Evolutionary conservation across 2,797 vertebrate species (phyloP).

Genomic region (Pteronotus mesoamericanus): DNA sequence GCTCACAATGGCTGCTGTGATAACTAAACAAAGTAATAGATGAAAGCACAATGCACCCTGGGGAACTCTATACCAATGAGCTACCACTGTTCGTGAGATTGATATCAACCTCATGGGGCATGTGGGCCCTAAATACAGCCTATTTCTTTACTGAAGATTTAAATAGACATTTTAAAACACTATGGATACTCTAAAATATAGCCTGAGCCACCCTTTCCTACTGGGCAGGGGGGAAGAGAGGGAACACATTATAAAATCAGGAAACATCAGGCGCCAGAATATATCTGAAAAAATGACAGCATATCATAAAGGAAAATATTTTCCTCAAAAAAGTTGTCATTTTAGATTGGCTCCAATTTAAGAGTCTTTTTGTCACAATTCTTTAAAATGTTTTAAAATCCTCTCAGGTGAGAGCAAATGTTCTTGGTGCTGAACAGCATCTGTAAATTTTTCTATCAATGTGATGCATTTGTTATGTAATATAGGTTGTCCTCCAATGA

Average conservation of each 20-base stretch:
- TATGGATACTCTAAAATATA: background rate
- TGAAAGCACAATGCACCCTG: background rate
- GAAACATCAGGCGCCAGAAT: background rate
- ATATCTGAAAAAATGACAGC: background rate
- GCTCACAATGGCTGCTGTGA: background rate
- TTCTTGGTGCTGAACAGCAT: background rate
- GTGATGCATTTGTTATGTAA: background rate
- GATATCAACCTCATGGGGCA: background rate
- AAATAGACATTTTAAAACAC: constrained; percentile 11
- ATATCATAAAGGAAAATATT: background rate
- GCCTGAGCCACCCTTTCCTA: background rate
- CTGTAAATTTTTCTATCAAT: background rate
- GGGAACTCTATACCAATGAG: background rate
- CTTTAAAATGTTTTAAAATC: constrained; percentile 21
- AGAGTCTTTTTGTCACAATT: background rate
- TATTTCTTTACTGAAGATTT: background rate
- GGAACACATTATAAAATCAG: background rate
- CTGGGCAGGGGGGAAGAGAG: background rate
- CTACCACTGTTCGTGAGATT: background rate
- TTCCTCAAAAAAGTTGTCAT: background rate
- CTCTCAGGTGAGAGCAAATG: background rate
- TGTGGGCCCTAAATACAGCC: background rate
- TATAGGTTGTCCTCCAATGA: background rate
- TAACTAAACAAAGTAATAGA: background rate
- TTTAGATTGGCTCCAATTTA: background rate